Conservation (phyloP, 1,140 invertebrate genomes). For the Plectrocnemia conspersa region DNA sequence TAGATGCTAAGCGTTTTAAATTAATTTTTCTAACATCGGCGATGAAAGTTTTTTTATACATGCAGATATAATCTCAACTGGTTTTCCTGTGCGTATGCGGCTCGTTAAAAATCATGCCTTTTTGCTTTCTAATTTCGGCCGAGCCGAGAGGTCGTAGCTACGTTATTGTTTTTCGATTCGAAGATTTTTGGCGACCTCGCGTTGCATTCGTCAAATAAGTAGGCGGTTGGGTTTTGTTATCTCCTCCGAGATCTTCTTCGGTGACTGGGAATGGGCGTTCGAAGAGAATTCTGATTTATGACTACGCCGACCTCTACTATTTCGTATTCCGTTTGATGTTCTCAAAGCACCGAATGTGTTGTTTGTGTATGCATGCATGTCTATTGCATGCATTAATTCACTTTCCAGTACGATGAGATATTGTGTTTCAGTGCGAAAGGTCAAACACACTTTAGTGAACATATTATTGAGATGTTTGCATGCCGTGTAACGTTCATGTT, state of each 20-base stretch:
- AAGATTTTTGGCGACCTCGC: neutral
- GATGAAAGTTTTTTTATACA: slow-evolving; percentile 3
- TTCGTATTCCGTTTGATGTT: too few species aligned
- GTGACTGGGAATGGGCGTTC: slow-evolving; percentile 1
- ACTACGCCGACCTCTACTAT: neutral
- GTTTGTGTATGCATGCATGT: too few species aligned
- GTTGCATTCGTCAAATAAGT: too few species aligned
- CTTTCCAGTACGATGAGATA: too few species aligned
- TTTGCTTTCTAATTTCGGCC: slow-evolving; percentile 6
- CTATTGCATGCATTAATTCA: too few species aligned
- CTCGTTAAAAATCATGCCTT: neutral
- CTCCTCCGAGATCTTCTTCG: neutral
- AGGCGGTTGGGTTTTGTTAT: neutral
- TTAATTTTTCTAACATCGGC: neutral
- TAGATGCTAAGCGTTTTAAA: too few species aligned
- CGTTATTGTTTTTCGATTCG: neutral
- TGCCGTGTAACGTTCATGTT: too few species aligned
- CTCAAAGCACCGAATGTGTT: too few species aligned
- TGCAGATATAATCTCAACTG: too few species aligned
- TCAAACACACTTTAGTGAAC: too few species aligned
- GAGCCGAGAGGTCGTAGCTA: neutral
- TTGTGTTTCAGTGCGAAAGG: too few species aligned
- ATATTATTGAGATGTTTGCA: too few species aligned
- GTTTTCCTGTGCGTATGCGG: neutral
- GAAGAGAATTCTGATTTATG: slow-evolving; percentile 2